Evolutionary conservation across 2,113 vertebrate species (phyloP).

Genomic region (Grammomys surdaster): DNA sequence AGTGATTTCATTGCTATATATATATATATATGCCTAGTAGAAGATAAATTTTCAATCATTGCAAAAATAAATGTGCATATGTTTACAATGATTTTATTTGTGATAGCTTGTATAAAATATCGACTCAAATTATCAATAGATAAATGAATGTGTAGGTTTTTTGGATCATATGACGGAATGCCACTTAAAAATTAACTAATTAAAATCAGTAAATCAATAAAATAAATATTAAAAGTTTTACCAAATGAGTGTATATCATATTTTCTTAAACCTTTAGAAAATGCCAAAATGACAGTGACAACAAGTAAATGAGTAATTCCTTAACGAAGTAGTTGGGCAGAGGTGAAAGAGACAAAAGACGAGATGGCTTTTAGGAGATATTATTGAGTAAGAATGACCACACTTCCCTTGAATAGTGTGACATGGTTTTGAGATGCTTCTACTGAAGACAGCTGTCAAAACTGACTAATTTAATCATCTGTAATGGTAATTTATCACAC

Average conservation of each 20-base stretch:
- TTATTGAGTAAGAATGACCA: neutral
- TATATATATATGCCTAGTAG: neutral
- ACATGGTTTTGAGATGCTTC: too few relatives aligned
- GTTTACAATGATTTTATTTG: neutral
- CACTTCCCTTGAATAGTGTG: too few relatives aligned
- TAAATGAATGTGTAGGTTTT: neutral
- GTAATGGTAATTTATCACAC: neutral
- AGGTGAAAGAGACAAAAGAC: accelerated
- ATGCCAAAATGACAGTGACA: neutral
- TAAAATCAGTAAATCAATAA: neutral
- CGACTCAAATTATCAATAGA: neutral
- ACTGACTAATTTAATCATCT: neutral
- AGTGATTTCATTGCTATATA: neutral
- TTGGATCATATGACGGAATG: neutral
- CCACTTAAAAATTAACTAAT: neutral
- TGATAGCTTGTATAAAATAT: neutral
- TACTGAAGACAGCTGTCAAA: neutral
- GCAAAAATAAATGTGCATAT: neutral
- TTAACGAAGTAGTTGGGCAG: neutral
- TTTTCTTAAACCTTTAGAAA: neutral
- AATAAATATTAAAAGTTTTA: neutral
- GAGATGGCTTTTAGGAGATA: neutral
- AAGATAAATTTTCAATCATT: neutral
- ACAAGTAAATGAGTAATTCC: neutral
- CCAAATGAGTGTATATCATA: neutral